Conservation (phyloP, 2,113 vertebrate species). For the Chinchilla lanigera region DNA sequence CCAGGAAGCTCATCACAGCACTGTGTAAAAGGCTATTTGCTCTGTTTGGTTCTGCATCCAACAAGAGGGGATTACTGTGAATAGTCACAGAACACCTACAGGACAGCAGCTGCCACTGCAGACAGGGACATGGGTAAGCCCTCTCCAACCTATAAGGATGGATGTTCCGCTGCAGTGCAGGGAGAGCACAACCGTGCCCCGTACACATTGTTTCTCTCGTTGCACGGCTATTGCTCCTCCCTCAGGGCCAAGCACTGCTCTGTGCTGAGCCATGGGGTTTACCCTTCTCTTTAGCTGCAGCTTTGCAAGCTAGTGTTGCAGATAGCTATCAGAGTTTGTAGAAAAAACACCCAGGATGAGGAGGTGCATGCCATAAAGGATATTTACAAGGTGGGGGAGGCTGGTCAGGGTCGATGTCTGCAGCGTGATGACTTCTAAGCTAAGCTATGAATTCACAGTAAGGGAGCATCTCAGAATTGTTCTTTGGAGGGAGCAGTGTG, state of each 20-base stretch:
- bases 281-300: not conserved
- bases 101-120: fast-evolving
- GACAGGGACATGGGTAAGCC: fast-evolving
- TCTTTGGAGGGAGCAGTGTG: not conserved
- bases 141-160: fast-evolving
- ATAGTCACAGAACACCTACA: not conserved
- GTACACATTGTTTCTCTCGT: fast-evolving
- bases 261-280: not conserved
- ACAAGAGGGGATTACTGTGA: fast-evolving
- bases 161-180: fast-evolving
- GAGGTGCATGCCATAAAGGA: not conserved
- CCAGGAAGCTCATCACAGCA: fast-evolving
- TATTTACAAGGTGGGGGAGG: not conserved
- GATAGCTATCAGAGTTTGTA: not conserved
- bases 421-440: not conserved
- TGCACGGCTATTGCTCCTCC: fast-evolving
- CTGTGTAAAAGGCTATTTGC: fast-evolving
- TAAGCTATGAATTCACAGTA: too few relatives aligned
- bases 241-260: not conserved
- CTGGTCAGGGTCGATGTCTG: not conserved
- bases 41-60: not conserved
- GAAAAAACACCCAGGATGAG: not conserved
- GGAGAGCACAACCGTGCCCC: fast-evolving
- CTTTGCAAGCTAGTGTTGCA: not conserved
- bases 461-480: too few relatives aligned